Percentiles rank a stretch among this genome's conserved stretches.
These are phyloP conservation scores for Tenthredo scrophulariae DNA, from an alignment of 2,888 invertebrate species.

Conservation along the genomic window DNA sequence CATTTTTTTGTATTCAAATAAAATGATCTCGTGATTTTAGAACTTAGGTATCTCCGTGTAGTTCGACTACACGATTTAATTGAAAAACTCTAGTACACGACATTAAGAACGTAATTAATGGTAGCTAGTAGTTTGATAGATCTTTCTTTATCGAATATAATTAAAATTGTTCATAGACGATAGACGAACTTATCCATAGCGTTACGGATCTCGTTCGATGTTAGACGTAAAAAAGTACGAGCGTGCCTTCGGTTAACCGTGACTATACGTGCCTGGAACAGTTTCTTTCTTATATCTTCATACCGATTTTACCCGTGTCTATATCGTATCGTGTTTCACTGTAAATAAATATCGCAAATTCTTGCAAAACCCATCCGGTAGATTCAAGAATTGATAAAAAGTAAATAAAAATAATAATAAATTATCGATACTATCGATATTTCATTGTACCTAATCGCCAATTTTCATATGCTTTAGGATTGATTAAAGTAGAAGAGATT, in stretches of 20 bases:
- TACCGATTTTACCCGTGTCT: background rate
- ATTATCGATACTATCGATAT: background rate
- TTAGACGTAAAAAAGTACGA: background rate
- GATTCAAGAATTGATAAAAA: background rate
- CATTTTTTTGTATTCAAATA: background rate
- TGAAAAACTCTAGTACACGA: background rate
- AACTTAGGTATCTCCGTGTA: background rate
- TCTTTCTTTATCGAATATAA: background rate
- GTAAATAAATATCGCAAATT: background rate
- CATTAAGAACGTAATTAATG: background rate
- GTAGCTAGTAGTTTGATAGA: background rate
- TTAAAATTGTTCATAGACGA: background rate
- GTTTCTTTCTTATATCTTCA: conserved; percentile 5
- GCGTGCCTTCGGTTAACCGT: conserved; percentile 34
- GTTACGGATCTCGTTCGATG: conserved; percentile 22
- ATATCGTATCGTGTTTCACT: background rate
- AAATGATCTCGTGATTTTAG: background rate
- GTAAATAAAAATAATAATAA: background rate
- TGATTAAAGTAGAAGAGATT: background rate
- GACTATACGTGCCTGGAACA: conserved; percentile 35
- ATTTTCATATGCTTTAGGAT: background rate
- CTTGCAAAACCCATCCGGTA: background rate
- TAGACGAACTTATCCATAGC: background rate
- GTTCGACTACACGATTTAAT: background rate
- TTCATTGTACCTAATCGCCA: background rate